phyloP scores from a whole-genome alignment of 2,113 vertebrate genomes.

The Sisor rabdophorus region DNA sequence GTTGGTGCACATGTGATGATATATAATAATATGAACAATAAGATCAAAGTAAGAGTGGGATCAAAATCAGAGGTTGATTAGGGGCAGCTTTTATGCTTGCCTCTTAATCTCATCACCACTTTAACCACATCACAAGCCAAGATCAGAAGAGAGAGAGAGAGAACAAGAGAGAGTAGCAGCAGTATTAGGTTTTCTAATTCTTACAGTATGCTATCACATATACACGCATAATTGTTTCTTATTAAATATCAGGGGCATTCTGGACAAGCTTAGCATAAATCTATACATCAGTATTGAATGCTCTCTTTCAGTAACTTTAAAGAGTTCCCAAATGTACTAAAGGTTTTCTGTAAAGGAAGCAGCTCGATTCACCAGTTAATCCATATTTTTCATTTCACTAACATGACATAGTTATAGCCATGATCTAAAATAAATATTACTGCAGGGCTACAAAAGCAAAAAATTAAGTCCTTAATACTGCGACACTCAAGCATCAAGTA shows the following conservation, averaged over 20 bases:
- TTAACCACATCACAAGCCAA: neutral
- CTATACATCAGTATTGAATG: neutral
- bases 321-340: neutral
- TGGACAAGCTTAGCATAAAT: neutral
- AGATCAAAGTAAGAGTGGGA: slow-evolving; percentile 19
- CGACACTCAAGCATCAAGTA: neutral
- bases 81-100: neutral
- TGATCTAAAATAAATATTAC: slow-evolving; percentile 11
- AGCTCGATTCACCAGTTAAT: neutral
- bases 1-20: slow-evolving; percentile 1
- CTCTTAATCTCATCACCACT: slow-evolving; percentile 16
- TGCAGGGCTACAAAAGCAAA: neutral
- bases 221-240: neutral
- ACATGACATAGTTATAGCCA: slow-evolving; percentile 4
- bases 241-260: neutral
- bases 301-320: neutral
- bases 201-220: neutral
- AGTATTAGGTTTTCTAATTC: neutral
- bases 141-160: slow-evolving; percentile 19
- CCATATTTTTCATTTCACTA: slow-evolving; percentile 15
- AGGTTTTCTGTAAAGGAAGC: neutral
- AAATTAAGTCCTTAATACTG: neutral
- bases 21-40: neutral
- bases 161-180: neutral
- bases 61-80: slow-evolving; percentile 30